Conservation (phyloP, 2,797 vertebrate species). For the Pyrocephalus nanus region DNA sequence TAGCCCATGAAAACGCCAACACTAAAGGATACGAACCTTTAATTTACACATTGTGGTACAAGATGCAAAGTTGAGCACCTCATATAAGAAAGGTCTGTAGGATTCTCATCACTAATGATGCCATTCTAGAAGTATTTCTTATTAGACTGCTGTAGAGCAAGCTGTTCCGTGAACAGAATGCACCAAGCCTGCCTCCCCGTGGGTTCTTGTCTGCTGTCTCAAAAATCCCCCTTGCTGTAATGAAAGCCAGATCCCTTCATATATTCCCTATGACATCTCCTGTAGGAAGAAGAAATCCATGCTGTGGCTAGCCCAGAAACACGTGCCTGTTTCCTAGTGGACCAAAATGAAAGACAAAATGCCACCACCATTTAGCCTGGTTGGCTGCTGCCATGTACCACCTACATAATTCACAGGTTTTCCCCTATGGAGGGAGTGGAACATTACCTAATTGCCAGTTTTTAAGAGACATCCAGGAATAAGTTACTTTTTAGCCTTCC, state of each 20-base stretch:
- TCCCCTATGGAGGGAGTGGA: neutral
- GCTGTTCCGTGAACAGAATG: neutral
- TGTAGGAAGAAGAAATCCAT: neutral
- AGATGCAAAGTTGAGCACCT: neutral
- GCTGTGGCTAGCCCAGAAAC: neutral
- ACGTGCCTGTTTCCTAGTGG: neutral
- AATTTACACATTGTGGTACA: accelerated
- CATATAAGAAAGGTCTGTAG: neutral
- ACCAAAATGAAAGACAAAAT: neutral
- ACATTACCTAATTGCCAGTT: neutral
- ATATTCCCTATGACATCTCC: neutral
- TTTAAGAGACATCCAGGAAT: neutral
- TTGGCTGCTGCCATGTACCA: neutral
- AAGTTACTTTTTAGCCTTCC: neutral
- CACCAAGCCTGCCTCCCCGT: neutral
- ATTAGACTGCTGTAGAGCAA: neutral
- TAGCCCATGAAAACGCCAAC: neutral
- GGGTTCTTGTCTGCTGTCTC: neutral
- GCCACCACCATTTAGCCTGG: neutral
- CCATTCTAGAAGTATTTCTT: neutral
- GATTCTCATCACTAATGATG: neutral
- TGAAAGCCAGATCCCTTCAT: neutral
- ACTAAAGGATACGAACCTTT: neutral
- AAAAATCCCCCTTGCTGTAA: neutral
- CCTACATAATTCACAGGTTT: neutral